phyloP scores from a whole-genome alignment of 2,888 invertebrate species.

The Gymnosoma rotundatum region DNA sequence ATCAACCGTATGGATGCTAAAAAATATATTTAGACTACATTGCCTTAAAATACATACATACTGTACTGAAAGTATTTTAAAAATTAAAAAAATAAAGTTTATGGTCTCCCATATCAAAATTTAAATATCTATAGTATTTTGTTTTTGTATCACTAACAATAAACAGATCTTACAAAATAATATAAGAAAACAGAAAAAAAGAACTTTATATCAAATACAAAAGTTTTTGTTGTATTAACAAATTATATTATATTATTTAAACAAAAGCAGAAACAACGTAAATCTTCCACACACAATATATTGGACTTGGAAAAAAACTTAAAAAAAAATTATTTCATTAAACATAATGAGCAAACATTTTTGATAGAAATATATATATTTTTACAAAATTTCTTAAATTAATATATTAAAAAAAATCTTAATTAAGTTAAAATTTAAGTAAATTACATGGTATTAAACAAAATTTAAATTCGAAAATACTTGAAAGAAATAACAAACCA shows the following conservation, averaged over 20 bases:
- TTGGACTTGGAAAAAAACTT: slow-evolving; percentile 53
- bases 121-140: background rate
- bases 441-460: slow-evolving; percentile 41
- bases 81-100: background rate
- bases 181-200: background rate
- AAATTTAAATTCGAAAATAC: slow-evolving; percentile 24
- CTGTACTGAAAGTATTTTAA: slow-evolving; percentile 35
- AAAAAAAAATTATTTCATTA: slow-evolving; percentile 12
- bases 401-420: slow-evolving; percentile 31
- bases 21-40: slow-evolving; percentile 41
- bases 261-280: slow-evolving; percentile 22
- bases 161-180: background rate
- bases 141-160: background rate
- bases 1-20: slow-evolving; percentile 59
- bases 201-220: background rate
- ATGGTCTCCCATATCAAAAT: background rate
- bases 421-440: slow-evolving; percentile 62
- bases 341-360: slow-evolving; percentile 3
- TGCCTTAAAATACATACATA: slow-evolving; percentile 55
- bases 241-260: background rate
- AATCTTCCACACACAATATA: slow-evolving; percentile 64
- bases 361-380: slow-evolving; percentile 57
- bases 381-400: slow-evolving; percentile 53
- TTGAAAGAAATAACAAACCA: background rate
- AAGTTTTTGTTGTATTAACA: slow-evolving; percentile 1